A percentile compares a stretch with the other conserved stretches of the same genome.
Conservation (phyloP, 2,797 vertebrate genomes). For the Pantherophis vulpinus region DNA sequence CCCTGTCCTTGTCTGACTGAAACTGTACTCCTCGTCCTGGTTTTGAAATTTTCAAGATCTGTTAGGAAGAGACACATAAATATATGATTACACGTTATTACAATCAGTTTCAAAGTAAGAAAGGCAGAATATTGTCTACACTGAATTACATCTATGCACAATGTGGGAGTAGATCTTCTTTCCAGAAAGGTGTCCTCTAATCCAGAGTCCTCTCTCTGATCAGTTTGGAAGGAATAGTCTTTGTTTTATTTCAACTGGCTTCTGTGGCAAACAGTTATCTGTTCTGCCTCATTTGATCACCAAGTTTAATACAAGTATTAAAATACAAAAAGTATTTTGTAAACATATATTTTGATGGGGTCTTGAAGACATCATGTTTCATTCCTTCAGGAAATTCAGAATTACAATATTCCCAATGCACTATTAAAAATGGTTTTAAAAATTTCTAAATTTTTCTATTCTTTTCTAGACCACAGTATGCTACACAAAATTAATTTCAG, state of each 20-base stretch:
- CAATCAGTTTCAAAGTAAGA: not conserved
- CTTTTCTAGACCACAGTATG: not conserved
- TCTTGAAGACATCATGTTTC: not conserved
- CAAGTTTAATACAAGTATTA: not conserved
- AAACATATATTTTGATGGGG: not conserved
- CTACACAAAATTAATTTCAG: not conserved
- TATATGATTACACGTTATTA: not conserved
- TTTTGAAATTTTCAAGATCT: constrained; percentile 96
- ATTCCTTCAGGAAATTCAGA: not conserved
- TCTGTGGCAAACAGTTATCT: not conserved
- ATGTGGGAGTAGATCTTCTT: not conserved
- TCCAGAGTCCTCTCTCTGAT: not conserved
- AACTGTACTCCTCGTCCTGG: constrained; percentile 86
- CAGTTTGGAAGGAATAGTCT: no score
- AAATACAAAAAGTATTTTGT: not conserved
- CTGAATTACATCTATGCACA: not conserved
- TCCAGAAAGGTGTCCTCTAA: not conserved
- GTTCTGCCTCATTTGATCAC: not conserved
- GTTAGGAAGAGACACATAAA: constrained; percentile 47
- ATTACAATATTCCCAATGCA: not conserved
- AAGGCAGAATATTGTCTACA: not conserved
- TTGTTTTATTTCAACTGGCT: not conserved
- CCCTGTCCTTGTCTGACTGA: constrained; percentile 94
- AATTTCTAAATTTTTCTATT: not conserved
- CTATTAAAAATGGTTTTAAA: not conserved